Percentiles rank a stretch among this genome's conserved stretches.
phyloP scores from a whole-genome alignment of 2,113 vertebrate species.

The Lethenteron camtschaticum region DNA sequence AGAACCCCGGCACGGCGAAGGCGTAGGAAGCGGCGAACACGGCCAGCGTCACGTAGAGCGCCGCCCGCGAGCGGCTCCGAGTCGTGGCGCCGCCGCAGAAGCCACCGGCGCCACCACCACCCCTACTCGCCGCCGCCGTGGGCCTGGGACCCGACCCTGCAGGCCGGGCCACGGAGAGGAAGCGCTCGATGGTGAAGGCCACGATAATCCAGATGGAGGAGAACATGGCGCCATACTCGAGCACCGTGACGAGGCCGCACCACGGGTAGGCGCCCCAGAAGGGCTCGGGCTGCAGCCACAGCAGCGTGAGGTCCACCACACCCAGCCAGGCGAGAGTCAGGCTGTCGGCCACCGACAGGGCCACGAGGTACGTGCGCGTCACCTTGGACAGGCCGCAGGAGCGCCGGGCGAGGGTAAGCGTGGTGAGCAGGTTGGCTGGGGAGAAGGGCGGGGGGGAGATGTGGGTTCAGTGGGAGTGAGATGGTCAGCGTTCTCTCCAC shows the following conservation, averaged over 20 bases:
- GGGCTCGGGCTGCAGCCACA: constrained; percentile 24
- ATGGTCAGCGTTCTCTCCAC: too few species aligned
- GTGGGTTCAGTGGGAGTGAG: too few species aligned
- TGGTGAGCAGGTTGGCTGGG: constrained; percentile 34
- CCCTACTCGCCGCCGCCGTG: too few species aligned
- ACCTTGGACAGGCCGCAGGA: constrained; percentile 31
- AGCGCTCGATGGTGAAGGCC: constrained; percentile 33
- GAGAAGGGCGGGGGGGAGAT: neutral
- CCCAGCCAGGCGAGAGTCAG: constrained; percentile 33
- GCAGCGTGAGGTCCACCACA: constrained; percentile 29
- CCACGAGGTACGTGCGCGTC: constrained; percentile 27
- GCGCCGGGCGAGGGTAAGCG: constrained; percentile 29
- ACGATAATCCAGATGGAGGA: constrained; percentile 35
- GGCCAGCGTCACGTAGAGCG: constrained; percentile 15
- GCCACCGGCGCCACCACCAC: too few species aligned
- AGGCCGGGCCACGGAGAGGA: constrained; percentile 11
- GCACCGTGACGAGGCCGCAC: constrained; percentile 24
- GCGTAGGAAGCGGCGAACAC: constrained; percentile 25
- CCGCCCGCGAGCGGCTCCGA: constrained; percentile 18
- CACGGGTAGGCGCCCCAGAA: constrained; percentile 32
- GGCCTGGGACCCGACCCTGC: too few species aligned
- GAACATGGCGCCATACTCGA: constrained; percentile 29
- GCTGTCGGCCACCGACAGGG: constrained; percentile 25
- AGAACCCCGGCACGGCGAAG: constrained; percentile 23
- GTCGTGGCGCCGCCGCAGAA: constrained; percentile 18